Evolutionary conservation across 2,113 vertebrate species (phyloP).

Genomic region (Oreocharis arfaki): DNA sequence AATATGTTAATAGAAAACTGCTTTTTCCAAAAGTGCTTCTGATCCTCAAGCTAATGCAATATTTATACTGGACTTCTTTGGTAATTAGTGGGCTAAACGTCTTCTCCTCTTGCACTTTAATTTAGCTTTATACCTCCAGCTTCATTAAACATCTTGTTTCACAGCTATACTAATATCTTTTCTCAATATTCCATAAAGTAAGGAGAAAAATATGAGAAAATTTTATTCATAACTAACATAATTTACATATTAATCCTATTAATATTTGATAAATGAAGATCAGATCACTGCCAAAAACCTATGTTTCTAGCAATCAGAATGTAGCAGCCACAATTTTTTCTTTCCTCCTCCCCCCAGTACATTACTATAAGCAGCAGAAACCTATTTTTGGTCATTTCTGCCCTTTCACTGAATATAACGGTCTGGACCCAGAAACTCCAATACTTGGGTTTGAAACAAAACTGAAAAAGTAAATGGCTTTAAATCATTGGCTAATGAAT

Average conservation of each 20-base stretch:
- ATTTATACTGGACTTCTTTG: conserved; percentile 24
- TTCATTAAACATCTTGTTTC: conserved; percentile 55
- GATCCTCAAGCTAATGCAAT: conserved; percentile 19
- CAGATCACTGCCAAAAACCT: neutral
- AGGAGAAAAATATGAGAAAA: neutral
- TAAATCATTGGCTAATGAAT: neutral
- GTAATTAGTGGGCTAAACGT: neutral
- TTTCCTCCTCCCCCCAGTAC: neutral
- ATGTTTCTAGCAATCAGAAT: neutral
- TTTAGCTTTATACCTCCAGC: conserved; percentile 18
- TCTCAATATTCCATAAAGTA: conserved; percentile 34
- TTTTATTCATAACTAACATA: neutral
- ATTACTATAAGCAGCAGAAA: neutral
- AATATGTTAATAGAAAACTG: conserved; percentile 10
- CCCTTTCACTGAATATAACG: neutral
- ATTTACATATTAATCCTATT: conserved; percentile 40
- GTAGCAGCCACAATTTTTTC: neutral
- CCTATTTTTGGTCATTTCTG: neutral
- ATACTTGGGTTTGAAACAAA: neutral
- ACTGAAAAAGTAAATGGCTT: neutral
- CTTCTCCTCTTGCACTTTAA: neutral
- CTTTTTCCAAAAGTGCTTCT: neutral
- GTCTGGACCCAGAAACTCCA: neutral
- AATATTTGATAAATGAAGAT: conserved; percentile 47
- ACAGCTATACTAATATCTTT: conserved; percentile 13